Evolutionary conservation across 1,140 invertebrate genomes (phyloP).

Genomic region (Hyles euphorbiae): DNA sequence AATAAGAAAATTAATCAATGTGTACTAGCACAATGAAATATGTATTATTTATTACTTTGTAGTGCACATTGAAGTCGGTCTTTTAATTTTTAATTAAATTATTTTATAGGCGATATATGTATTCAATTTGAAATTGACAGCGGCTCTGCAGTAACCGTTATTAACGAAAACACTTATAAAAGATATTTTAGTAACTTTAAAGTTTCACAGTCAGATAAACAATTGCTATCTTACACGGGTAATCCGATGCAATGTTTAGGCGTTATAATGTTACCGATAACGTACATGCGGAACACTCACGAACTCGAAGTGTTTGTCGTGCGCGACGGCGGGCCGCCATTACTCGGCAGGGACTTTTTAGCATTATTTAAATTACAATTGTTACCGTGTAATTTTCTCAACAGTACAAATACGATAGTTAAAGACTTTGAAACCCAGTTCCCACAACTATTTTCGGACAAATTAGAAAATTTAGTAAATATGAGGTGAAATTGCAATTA

Average conservation of each 20-base stretch:
- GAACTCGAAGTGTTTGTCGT: conserved; percentile 21
- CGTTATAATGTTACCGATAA: conserved; percentile 10
- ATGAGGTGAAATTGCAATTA: conserved; percentile 23
- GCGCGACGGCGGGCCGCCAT: conserved; percentile 14
- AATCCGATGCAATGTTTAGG: conserved; percentile 17
- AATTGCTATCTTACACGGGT: not conserved
- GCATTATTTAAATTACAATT: conserved; percentile 23
- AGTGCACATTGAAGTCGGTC: too few relatives aligned
- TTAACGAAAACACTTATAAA: too few relatives aligned
- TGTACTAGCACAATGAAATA: too few relatives aligned
- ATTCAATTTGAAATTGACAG: too few relatives aligned
- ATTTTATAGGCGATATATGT: not conserved
- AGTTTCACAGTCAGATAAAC: too few relatives aligned
- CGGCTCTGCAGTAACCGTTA: too few relatives aligned
- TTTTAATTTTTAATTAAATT: too few relatives aligned
- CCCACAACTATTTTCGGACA: conserved; percentile 22
- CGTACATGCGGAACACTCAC: conserved; percentile 6
- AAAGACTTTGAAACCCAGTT: conserved; percentile 12
- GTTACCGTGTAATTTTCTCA: conserved; percentile 9
- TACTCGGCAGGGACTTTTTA: conserved; percentile 30
- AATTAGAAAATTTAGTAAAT: conserved; percentile 25
- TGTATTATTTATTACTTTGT: too few relatives aligned
- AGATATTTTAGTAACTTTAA: too few relatives aligned
- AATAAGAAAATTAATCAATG: too few relatives aligned
- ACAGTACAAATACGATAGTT: not conserved